Evolutionary conservation across 2,113 vertebrate genomes (phyloP).

Genomic region (Antennarius striatus): DNA sequence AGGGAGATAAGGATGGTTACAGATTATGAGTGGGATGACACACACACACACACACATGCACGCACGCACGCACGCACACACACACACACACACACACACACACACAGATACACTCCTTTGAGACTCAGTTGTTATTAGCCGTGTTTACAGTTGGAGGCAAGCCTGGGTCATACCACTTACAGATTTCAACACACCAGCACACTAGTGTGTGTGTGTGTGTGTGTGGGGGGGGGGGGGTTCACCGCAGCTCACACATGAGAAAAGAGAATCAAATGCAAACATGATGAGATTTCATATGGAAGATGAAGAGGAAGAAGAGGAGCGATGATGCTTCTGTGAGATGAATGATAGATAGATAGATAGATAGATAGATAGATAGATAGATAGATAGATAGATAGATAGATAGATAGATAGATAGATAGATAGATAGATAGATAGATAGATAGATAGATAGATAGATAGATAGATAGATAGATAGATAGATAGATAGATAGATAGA

Average conservation of each 20-base stretch:
- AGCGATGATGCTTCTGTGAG: too few relatives aligned
- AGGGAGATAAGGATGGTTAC: not conserved
- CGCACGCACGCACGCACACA: not conserved
- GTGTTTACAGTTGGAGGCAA: slow-evolving; percentile 47
- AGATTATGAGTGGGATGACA: slow-evolving; percentile 8
- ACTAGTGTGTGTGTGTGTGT: too few relatives aligned
- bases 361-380: too few relatives aligned
- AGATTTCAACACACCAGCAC: slow-evolving; percentile 21
- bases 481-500: slow-evolving; percentile 31
- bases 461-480: slow-evolving; percentile 8
- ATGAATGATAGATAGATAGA: too few relatives aligned
- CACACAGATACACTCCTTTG: slow-evolving; percentile 26
- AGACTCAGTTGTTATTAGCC: slow-evolving; percentile 55
- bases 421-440: too few relatives aligned
- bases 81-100: not conserved
- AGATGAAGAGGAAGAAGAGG: too few relatives aligned
- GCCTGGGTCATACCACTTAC: slow-evolving; percentile 59
- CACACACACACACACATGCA: not conserved
- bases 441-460: slow-evolving; percentile 9
- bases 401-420: too few relatives aligned
- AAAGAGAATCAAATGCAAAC: slow-evolving; percentile 1
- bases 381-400: too few relatives aligned
- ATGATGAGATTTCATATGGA: not conserved
- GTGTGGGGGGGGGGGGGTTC: too few relatives aligned
- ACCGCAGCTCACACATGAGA: not conserved